Base-by-base conservation (phyloP, 2,113 vertebrate genomes). In the Odocoileus virginianus region DNA sequence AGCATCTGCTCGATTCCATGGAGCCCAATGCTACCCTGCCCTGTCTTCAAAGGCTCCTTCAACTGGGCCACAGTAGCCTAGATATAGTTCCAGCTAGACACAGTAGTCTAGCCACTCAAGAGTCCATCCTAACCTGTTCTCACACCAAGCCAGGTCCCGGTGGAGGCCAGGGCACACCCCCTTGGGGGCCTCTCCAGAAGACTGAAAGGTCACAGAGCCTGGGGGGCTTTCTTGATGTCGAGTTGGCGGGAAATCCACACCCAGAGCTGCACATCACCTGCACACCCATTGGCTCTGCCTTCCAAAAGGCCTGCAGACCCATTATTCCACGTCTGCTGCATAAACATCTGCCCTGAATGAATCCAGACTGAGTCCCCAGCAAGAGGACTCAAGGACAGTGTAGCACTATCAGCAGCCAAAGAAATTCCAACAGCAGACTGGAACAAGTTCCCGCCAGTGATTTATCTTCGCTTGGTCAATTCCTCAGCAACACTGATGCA, bases 391-490 rank as follows among this genome's bases (percentile, higher is more conserved):
- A 6, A 79, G 33, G 40, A 81, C 52, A 43, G 7, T 55, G 16
- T 21, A 11, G 79, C 1, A 0, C 84, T 64, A 58, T 47, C 15
- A 2, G 83, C 97, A 86, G 1, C 0, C 92, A 57, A 54, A 87
- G 97, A 95, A 97, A 97, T 96, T 90, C 97, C 94, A 83, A 86
- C 0, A 0, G 96, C 97, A 96, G 97, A 97, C 96, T 86, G 52
- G 95, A 97, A 97, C 97, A 33, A 84, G 82, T 97, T 98, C 97
- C 55, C 89, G 55, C 95, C 96, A 91, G 98, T 97, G 98, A 97
- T 98, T 98, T 96, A 98, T 97, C 96, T 91, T 95, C 97, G 97
- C 98, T 98, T 97, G 64, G 95, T 95, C 98, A 98, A 98, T 98
- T 93, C 97, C 97, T 97, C 98, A 95, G 97, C 97, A 97, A 96